Evolutionary conservation across 2,113 vertebrate genomes (phyloP).

Genomic region (Cromileptes altivelis): DNA sequence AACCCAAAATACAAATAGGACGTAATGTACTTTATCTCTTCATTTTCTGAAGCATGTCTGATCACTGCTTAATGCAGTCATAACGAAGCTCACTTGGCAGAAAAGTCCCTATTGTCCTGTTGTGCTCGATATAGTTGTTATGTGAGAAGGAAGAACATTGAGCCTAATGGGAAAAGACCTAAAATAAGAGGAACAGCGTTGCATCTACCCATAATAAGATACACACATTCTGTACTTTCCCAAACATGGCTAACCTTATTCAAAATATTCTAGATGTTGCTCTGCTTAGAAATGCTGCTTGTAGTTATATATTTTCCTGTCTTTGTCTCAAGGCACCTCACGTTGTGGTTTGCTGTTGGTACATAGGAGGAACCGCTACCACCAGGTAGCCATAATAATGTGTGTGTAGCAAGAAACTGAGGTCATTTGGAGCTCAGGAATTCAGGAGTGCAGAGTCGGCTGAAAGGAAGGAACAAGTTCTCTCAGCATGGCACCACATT

Average conservation of each 20-base stretch:
- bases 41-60: neutral
- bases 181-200: neutral
- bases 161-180: neutral
- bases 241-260: neutral
- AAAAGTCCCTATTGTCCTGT: neutral
- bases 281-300: neutral
- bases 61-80: neutral
- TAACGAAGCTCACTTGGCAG: neutral
- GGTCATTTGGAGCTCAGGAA: constrained; percentile 38
- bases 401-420: constrained; percentile 8
- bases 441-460: constrained; percentile 23
- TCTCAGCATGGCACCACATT: constrained; percentile 61
- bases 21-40: neutral
- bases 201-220: neutral
- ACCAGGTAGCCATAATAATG: constrained; percentile 21
- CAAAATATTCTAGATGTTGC: neutral
- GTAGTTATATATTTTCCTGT: neutral
- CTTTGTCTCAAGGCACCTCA: constrained; percentile 29
- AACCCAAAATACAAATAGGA: neutral
- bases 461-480: constrained; percentile 48
- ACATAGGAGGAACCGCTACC: neutral
- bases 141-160: neutral
- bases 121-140: neutral
- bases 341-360: neutral
- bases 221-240: no score